Conservation (phyloP, 2,113 vertebrate genomes). For the Conger conger region DNA sequence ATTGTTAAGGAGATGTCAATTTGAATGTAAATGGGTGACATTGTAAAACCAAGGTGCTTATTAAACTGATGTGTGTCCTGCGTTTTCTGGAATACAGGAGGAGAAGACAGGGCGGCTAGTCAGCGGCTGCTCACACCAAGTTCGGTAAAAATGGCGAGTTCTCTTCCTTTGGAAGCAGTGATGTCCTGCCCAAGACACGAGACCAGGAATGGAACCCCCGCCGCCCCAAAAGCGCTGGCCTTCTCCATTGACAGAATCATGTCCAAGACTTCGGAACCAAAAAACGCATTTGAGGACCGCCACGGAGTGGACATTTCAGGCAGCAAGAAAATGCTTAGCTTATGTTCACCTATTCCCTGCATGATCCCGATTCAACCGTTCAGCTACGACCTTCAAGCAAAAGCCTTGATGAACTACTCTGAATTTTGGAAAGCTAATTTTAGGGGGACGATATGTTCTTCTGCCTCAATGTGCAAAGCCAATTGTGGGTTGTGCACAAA, state of each 20-base stretch:
- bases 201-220: constrained; percentile 73
- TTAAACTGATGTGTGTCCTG: constrained; percentile 88
- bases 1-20: constrained; percentile 83
- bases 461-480: constrained; percentile 82
- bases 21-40: constrained; percentile 91
- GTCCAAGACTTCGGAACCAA: constrained; percentile 90
- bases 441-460: constrained; percentile 76
- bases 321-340: constrained; percentile 79
- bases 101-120: constrained; percentile 67
- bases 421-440: constrained; percentile 93
- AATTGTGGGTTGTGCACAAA: constrained; percentile 87
- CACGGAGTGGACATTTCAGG: constrained; percentile 65
- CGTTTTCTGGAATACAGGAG: constrained; percentile 84
- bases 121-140: constrained; percentile 74
- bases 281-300: constrained; percentile 68
- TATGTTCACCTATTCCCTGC: constrained; percentile 90
- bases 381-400: constrained; percentile 88
- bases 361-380: constrained; percentile 91
- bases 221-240: constrained; percentile 88
- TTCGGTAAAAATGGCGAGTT: constrained; percentile 83
- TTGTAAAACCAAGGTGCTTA: constrained; percentile 84
- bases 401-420: constrained; percentile 92
- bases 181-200: constrained; percentile 82
- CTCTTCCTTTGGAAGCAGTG: constrained; percentile 84
- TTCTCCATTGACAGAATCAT: constrained; percentile 99